phyloP scores from a whole-genome alignment of 1,140 invertebrate genomes.

The Drosophila subpulchrella region DNA sequence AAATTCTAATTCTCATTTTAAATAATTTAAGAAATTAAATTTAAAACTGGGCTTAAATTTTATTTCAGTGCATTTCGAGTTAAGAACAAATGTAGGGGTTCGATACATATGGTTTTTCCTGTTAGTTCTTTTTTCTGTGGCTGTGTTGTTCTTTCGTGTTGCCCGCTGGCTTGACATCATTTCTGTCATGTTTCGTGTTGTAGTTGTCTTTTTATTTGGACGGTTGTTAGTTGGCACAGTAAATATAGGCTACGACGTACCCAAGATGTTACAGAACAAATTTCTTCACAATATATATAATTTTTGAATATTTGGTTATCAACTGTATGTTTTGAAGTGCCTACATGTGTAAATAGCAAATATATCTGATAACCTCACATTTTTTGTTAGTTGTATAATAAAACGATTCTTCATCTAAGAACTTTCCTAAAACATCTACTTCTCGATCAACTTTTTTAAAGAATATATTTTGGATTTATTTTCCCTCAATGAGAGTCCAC shows the following conservation, averaged over 20 bases:
- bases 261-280: background rate
- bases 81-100: slow-evolving; percentile 39
- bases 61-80: background rate
- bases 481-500: background rate
- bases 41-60: background rate
- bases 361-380: too few species aligned
- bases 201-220: slow-evolving; percentile 42
- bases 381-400: too few species aligned
- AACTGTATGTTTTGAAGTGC: too few species aligned
- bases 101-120: slow-evolving; percentile 50
- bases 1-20: too few species aligned
- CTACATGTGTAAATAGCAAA: too few species aligned
- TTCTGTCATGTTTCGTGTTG: slow-evolving; percentile 68
- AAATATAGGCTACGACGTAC: slow-evolving; percentile 4
- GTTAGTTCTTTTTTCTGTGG: slow-evolving; percentile 15
- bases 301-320: too few species aligned
- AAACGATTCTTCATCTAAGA: too few species aligned
- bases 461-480: background rate
- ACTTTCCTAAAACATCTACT: too few species aligned
- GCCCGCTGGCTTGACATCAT: slow-evolving; percentile 78
- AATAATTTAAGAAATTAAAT: background rate
- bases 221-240: slow-evolving; percentile 36
- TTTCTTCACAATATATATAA: too few species aligned
- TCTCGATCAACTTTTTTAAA: too few species aligned
- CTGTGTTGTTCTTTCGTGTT: slow-evolving; percentile 42